These are phyloP conservation scores for Schrankia costaestrigalis DNA, from an alignment of 2,888 invertebrate genomes.

Conservation along the genomic window DNA sequence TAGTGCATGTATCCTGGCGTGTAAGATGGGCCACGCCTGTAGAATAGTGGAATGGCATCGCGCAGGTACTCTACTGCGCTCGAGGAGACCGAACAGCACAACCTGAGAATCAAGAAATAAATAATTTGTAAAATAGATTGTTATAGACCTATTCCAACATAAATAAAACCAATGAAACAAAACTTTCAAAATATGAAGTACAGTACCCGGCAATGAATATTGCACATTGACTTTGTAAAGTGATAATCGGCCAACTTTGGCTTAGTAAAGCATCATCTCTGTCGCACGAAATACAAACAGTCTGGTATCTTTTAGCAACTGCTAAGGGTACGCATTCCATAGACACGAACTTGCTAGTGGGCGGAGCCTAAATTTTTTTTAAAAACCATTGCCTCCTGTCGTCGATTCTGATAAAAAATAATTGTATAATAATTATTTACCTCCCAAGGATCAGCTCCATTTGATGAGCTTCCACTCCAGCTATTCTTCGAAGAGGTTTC, in stretches of 20 bases:
- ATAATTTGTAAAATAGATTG: background rate
- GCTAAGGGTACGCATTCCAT: too few species aligned
- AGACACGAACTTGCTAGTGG: too few species aligned
- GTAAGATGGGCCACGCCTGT: constrained; percentile 98
- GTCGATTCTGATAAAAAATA: background rate
- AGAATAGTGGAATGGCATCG: constrained; percentile 92
- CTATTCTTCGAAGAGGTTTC: constrained; percentile 75
- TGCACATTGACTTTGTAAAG: too few species aligned
- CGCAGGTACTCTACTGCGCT: constrained; percentile 89
- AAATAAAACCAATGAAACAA: too few species aligned
- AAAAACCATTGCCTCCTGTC: too few species aligned
- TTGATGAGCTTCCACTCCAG: constrained; percentile 63
- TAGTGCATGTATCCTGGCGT: constrained; percentile 92
- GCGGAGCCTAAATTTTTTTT: too few species aligned
- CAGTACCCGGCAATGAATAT: too few species aligned
- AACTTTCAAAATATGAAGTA: too few species aligned
- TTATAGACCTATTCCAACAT: background rate
- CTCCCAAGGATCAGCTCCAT: constrained; percentile 94
- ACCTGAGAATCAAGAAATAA: constrained; percentile 51
- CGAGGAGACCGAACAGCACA: constrained; percentile 93
- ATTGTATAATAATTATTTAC: constrained; percentile 32
- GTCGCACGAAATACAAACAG: too few species aligned
- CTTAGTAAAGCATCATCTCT: too few species aligned
- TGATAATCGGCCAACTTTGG: too few species aligned
- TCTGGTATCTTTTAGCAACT: too few species aligned